Conservation (phyloP, 2,113 vertebrate genomes). For the Rhinoderma darwinii region DNA sequence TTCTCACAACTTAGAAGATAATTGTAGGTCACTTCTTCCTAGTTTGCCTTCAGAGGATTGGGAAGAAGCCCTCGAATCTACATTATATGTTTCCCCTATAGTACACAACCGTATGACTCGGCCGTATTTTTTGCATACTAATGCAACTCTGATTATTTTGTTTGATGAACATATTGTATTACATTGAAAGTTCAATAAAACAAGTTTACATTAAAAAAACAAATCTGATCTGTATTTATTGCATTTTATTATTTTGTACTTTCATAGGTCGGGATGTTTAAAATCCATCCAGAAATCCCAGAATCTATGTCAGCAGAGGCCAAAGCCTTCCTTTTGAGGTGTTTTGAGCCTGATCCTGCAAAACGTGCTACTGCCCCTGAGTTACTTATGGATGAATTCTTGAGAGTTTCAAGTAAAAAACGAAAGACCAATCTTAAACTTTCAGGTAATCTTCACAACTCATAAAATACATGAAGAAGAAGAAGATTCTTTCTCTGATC, state of each 20-base stretch:
- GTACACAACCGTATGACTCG: too few species aligned
- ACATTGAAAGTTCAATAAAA: too few species aligned
- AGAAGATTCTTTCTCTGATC: not conserved
- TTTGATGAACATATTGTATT: too few species aligned
- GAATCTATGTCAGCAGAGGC: constrained; percentile 96
- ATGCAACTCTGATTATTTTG: too few species aligned
- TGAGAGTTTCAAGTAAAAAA: constrained; percentile 95
- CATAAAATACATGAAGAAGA: not conserved
- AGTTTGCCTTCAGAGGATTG: too few species aligned
- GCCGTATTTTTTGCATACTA: too few species aligned
- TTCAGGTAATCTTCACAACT: constrained; percentile 73
- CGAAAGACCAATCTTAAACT: constrained; percentile 86
- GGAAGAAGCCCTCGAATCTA: too few species aligned
- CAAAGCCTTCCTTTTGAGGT: constrained; percentile 93
- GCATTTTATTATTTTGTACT: not conserved
- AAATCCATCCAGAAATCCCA: constrained; percentile 98
- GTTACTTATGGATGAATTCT: constrained; percentile 92
- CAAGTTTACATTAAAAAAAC: not conserved
- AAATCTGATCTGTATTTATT: not conserved
- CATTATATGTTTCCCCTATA: too few species aligned
- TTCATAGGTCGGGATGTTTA: constrained; percentile 97
- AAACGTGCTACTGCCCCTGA: constrained; percentile 86
- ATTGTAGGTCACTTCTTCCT: too few species aligned
- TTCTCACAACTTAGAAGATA: too few species aligned
- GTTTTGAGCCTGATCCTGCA: constrained; percentile 96